Evolutionary conservation across 2,797 vertebrate genomes (phyloP).

Genomic region (Hydrolagus colliei): DNA sequence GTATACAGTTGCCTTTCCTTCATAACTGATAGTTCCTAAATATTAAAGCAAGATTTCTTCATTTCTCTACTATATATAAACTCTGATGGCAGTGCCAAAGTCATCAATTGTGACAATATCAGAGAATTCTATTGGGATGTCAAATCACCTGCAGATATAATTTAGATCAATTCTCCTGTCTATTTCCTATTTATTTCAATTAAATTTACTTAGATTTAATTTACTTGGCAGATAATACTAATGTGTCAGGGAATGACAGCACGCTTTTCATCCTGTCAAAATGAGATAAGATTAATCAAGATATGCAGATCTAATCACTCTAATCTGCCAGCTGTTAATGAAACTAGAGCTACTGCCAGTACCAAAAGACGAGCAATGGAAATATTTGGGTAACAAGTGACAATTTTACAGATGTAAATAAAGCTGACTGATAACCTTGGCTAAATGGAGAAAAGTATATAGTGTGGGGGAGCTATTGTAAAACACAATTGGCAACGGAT

Average conservation of each 20-base stretch:
- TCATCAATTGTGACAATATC: not conserved
- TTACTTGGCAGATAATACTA: slow-evolving; percentile 28
- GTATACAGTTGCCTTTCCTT: no score
- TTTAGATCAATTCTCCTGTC: slow-evolving; percentile 13
- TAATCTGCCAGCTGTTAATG: slow-evolving; percentile 20
- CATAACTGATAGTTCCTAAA: not conserved
- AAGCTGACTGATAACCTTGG: slow-evolving; percentile 7
- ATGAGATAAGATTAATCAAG: slow-evolving; percentile 11
- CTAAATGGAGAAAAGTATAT: not conserved
- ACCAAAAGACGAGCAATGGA: not conserved
- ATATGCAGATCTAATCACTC: slow-evolving; percentile 4
- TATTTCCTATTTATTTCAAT: slow-evolving; percentile 25
- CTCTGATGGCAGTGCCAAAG: not conserved
- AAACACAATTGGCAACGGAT: not conserved
- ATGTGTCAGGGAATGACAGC: slow-evolving; percentile 24
- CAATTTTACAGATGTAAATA: slow-evolving; percentile 19
- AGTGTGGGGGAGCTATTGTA: not conserved
- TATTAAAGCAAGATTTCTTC: not conserved
- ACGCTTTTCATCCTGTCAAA: slow-evolving; percentile 20
- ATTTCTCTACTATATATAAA: not conserved
- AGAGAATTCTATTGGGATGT: not conserved
- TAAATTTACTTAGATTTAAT: slow-evolving; percentile 23
- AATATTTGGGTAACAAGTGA: slow-evolving; percentile 23
- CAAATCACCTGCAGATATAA: slow-evolving; percentile 14
- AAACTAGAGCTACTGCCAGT: not conserved